phyloP scores from a whole-genome alignment of 1,140 invertebrate species.

The Onthophagus taurus region DNA sequence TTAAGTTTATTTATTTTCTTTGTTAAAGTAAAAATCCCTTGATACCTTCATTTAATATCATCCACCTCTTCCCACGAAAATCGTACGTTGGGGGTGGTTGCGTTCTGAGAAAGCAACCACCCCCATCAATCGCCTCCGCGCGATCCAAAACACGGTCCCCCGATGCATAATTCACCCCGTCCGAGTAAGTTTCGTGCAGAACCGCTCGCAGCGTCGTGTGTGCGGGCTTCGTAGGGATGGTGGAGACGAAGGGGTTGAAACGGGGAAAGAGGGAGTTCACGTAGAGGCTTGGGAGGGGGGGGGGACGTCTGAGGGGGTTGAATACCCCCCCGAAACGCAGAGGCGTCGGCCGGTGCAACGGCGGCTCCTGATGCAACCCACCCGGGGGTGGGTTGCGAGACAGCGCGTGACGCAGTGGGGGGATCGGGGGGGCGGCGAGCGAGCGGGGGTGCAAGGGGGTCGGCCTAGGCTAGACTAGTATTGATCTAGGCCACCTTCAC shows the following conservation, averaged over 20 bases:
- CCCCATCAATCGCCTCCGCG: too few relatives aligned
- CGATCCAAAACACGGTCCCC: too few relatives aligned
- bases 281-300: background rate
- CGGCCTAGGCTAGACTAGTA: conserved; percentile 36
- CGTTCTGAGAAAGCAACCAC: too few relatives aligned
- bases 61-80: too few relatives aligned
- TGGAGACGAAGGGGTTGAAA: background rate
- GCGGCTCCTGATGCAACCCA: background rate
- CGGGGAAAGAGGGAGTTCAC: background rate
- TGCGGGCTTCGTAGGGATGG: background rate
- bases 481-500: conserved; percentile 37
- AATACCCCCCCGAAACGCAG: background rate
- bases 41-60: too few relatives aligned
- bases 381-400: conserved; percentile 21
- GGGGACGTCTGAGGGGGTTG: background rate
- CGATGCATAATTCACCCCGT: too few relatives aligned
- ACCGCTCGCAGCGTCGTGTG: too few relatives aligned
- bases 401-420: conserved; percentile 32
- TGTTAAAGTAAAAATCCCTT: too few relatives aligned
- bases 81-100: too few relatives aligned
- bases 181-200: too few relatives aligned
- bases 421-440: conserved; percentile 23
- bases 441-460: conserved; percentile 22
- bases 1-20: too few relatives aligned
- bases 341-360: background rate